Conservation (phyloP, 2,797 vertebrate genomes). For the Microtus agrestis region DNA sequence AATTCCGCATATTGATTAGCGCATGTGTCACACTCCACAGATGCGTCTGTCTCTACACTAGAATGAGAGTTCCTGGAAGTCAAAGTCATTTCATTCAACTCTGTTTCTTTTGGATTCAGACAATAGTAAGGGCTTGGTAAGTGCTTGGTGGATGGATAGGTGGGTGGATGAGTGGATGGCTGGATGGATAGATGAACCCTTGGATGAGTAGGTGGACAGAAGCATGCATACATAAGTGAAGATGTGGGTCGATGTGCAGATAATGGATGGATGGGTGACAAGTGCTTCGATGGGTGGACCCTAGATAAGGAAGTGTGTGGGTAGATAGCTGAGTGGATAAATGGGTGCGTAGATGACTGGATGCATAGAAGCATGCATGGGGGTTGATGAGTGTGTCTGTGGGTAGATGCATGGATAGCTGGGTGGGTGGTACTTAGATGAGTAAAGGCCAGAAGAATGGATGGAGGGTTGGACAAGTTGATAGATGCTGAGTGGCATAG, state of each 20-base stretch:
- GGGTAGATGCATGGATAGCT: neutral
- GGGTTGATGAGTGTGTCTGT: neutral
- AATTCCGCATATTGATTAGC: too few relatives aligned
- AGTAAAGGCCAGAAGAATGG: neutral
- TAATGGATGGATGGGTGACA: too few relatives aligned
- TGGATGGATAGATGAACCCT: neutral
- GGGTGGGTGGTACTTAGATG: neutral
- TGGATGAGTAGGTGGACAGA: neutral
- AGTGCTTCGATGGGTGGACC: neutral
- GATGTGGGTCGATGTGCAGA: neutral
- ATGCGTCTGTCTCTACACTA: neutral
- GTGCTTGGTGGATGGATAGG: neutral
- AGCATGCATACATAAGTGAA: neutral
- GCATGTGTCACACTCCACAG: accelerated
- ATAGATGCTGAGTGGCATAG: neutral
- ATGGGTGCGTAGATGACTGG: neutral
- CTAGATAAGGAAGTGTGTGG: neutral
- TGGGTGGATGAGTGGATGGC: neutral
- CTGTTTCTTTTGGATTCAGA: neutral
- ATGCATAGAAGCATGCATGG: neutral
- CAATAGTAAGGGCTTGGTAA: neutral
- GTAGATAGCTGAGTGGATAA: neutral
- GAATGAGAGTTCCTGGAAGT: neutral
- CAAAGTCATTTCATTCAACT: neutral
- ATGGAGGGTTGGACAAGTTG: neutral